Evolutionary conservation across 2,888 invertebrate species (phyloP), one percentile per base, ranked within the genome.

Genomic region (Drosophila subsilvestris): DNA sequence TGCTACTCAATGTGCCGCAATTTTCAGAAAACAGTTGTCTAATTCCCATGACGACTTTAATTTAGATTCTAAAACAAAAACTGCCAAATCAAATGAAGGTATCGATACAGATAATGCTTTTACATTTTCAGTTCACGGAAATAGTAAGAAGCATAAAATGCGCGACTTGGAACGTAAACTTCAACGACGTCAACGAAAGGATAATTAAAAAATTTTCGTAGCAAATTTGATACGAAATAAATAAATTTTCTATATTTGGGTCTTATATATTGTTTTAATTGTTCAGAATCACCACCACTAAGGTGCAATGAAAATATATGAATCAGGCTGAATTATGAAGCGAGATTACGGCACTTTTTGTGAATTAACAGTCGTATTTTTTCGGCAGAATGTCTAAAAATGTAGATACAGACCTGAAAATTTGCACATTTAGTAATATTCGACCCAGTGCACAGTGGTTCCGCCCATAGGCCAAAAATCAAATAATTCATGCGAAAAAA

Each of bases 1-100:
- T 4, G 94, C 96, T 42, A 94, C 95, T 1, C 96, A 96, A 90
- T 95, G 97, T 76, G 98, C 98, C 3, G 96, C 97, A 0, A 95
- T 95, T 86, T 92, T 97, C 72, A 93, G 97, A 17, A 93, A 93
- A 65, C 94, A 94, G 85, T 93, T 94, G 49, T 94, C 94, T 81
- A 94, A 94, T 71, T 79, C 89, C 0, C 78, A 79, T 47, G 82
- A 84, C 3, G 89, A 82, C 25, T 80, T 63, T 7, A 76, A 59
- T n/a, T 88, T 84, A 45, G 82, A 86, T 42, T 56, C 71, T 3
- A 79, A 84, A 9, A 74, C 63, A 9, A 73, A 73, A 48, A 25
- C 43, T 53, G 32, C 20, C 4, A 42, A 45, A 12, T 27, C 18
- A 9, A 25, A 37, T 17, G 71, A 71, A 17, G 12, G 14, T 8